Base-by-base conservation (phyloP, 2,888 invertebrate species). In the Phrixothrix hirtus region DNA sequence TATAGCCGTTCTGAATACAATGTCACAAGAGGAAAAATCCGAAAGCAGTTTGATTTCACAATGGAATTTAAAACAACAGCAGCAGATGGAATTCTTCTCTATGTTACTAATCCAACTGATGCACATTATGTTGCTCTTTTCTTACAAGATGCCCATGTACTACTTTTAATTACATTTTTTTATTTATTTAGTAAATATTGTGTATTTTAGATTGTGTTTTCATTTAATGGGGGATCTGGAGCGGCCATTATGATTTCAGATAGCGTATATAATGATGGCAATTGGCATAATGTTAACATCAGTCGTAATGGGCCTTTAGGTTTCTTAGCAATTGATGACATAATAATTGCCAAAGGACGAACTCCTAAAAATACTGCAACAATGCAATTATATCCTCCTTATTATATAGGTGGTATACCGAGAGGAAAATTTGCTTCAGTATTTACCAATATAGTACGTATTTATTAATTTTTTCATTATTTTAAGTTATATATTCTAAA, bases 61-160 rank as follows among this genome's bases (percentile, higher is more conserved):
- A 78, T 96, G 6, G 82, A 87, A 4, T 85, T 98, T 74, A 88
- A 89, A 58, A 92, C 93, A 0, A 81, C 81, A 48, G 82, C 81
- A 51, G 79, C 83, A 6, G 86, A 90, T 45, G 95, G 95, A 1
- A 78, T 95, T 3, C 80, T 96, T 10, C 90, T 96, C 78, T 96
- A 93, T 75, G 84, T 88, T 0, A 76, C 84, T 0, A 85, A 88
- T 46, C 76, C 77, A 7, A 76, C 80, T 1, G 68, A 75, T 36
- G 73, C 73, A 0, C 88, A 91, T 68, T 88, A 87, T 68, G 83
- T 92, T 0, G 85, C 89, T 0, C 75, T 93, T 6, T 90, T 86
- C 65, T 76, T 96, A 70, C 80, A 82, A 56, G 82, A 87, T 37
- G 94, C 92, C 26, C 79, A 80, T 75, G 87, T 92, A 75, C 74